Base-by-base conservation (phyloP, 2,113 vertebrate species). In the Percopsis transmontana region DNA sequence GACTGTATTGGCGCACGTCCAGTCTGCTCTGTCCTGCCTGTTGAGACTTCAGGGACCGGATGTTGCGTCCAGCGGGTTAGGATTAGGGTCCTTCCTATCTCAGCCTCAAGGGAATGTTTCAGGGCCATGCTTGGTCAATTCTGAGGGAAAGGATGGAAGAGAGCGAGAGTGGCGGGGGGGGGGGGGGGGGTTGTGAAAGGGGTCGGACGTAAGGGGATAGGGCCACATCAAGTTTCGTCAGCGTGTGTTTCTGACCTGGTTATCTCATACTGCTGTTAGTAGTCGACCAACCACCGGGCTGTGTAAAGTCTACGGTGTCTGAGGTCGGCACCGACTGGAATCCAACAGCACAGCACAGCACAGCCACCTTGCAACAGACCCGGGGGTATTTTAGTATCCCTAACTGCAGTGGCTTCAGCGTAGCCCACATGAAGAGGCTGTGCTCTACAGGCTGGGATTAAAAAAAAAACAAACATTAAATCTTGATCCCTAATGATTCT, bases 1-100 rank as follows among this genome's bases (percentile, higher is more conserved):
- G 58, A 70, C 3, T n/a, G 73, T 20, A 57, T 57, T 39, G 55
- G 71, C 62, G 77, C 79, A 51, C 54, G 58, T 74, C 74, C 72
- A 74, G n/a, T n/a, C n/a, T n/a, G n/a, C n/a, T n/a, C 64, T 70
- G 20, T 55, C 50, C 44, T 12, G 53, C 50, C 58, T 44, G 76
- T 59, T 70, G 50, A 40, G 27, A 6, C 27, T 33, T 0, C 5
- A 15, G 70, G 14, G 50, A 24, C 44, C 44, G 6, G 15, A 61
- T 39, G 52, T 20, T 40, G 57, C 54, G 47, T 45, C 52, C 61
- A 58, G 65, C 41, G 58, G 24, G 57, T 20, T 7, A 42, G n/a
- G 42, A 23, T 3, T 13, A 1, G 8, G 44, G 38, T 62, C n/a
- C 20, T 16, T 42, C 60, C 45, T 72, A 72, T 62, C 72, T 54